phyloP scores from a whole-genome alignment of 30 jellyfish, hydroid and myxozoan genomes.

The Calvadosia cruxmelitensis region DNA sequence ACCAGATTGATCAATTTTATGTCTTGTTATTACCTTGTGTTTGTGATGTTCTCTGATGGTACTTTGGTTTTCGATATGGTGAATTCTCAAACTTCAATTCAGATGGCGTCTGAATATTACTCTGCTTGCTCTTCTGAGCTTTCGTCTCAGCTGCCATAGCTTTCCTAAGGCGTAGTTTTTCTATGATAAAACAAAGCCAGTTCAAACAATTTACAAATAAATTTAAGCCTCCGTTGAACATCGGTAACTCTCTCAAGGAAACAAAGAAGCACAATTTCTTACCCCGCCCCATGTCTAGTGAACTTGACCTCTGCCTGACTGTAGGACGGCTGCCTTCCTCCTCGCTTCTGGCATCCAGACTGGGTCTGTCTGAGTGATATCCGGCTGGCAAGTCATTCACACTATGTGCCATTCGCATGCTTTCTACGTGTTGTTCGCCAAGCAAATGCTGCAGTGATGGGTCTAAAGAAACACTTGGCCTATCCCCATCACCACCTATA shows the following conservation, averaged over 20 bases:
- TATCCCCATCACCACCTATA: background rate
- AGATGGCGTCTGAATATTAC: background rate
- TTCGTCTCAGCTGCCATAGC: background rate
- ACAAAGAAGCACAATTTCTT: too few species aligned
- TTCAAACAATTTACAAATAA: too few species aligned
- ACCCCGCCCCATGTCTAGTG: conserved; percentile 80
- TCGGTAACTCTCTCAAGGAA: too few species aligned
- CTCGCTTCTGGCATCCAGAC: conserved; percentile 4
- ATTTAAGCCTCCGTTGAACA: too few species aligned
- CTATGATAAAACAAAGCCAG: too few species aligned
- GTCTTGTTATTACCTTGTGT: too few species aligned
- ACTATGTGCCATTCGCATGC: conserved; percentile 36
- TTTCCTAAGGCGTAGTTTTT: background rate
- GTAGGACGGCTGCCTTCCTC: conserved; percentile 18
- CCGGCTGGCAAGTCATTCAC: conserved; percentile 52
- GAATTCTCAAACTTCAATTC: background rate
- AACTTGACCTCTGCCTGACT: conserved; percentile 55
- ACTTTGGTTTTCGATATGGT: background rate
- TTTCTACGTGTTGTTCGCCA: background rate
- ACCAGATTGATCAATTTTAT: too few species aligned
- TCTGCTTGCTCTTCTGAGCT: background rate
- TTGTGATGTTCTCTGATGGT: background rate
- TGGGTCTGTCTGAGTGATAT: conserved; percentile 25
- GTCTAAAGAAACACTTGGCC: conserved; percentile 17
- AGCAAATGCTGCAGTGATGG: background rate